These are phyloP conservation scores for Climacteris rufus DNA, from an alignment of 2,113 vertebrate genomes.

Conservation along the genomic window DNA sequence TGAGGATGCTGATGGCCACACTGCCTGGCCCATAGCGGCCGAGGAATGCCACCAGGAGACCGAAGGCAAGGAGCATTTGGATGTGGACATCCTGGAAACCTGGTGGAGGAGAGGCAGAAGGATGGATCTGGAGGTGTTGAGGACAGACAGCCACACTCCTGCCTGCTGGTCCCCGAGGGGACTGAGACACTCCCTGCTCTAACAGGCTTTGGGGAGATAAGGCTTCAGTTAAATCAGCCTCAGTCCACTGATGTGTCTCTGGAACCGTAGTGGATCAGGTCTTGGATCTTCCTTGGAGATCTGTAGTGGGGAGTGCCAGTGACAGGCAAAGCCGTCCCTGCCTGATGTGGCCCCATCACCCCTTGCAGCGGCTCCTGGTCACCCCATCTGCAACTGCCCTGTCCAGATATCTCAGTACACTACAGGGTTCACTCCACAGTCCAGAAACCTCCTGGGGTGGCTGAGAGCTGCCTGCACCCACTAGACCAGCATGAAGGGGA, in stretches of 20 bases:
- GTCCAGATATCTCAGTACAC: fast-evolving
- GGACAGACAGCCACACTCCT: neutral
- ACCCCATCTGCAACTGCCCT: neutral
- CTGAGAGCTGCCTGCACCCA: fast-evolving
- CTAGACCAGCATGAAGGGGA: fast-evolving
- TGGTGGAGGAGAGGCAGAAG: constrained; percentile 12
- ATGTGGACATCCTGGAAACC: constrained; percentile 86
- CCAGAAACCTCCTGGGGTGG: neutral
- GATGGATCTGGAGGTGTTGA: neutral
- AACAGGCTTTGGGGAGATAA: neutral
- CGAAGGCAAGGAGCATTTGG: constrained; percentile 89
- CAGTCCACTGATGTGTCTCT: fast-evolving
- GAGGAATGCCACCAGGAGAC: constrained; percentile 90
- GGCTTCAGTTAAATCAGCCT: neutral
- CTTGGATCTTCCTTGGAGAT: neutral
- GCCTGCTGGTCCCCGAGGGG: fast-evolving
- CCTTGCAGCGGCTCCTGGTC: neutral
- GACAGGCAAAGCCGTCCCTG: neutral
- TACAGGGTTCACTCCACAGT: fast-evolving
- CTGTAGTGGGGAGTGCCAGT: neutral
- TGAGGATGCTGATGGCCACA: constrained; percentile 83
- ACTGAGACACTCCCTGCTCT: neutral
- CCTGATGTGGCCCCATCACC: neutral
- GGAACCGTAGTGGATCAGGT: fast-evolving
- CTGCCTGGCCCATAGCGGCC: constrained; percentile 82